These are phyloP conservation scores for Sceloporus tristichus DNA, from an alignment of 2,113 vertebrate species.

Conservation along the genomic window DNA sequence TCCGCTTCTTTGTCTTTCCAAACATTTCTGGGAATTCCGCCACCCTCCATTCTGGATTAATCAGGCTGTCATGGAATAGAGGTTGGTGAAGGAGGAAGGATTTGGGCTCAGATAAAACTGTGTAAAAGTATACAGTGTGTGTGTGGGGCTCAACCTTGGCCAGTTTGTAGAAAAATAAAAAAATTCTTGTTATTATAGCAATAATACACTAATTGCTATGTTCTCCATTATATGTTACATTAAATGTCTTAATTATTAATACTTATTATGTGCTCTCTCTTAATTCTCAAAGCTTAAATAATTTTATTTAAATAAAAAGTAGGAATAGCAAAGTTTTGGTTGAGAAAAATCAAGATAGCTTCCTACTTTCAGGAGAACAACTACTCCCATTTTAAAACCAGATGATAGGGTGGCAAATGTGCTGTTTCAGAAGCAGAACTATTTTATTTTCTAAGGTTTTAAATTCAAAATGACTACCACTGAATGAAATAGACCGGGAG, in stretches of 20 bases:
- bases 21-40: background rate
- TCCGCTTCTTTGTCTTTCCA: background rate
- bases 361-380: background rate
- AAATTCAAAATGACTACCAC: background rate
- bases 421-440: background rate
- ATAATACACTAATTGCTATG: too few relatives aligned
- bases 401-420: background rate
- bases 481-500: slow-evolving; percentile 4
- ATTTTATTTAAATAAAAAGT: background rate
- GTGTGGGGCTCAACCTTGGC: background rate
- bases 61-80: background rate
- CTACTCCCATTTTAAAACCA: background rate
- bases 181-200: background rate
- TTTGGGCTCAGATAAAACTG: background rate
- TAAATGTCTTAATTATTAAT: background rate
- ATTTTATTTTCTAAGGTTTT: background rate
- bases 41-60: background rate
- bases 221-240: background rate
- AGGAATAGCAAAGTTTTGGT: background rate
- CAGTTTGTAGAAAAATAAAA: background rate
- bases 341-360: too few relatives aligned
- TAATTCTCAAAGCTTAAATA: background rate
- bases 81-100: background rate
- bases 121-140: background rate
- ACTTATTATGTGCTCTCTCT: background rate